phyloP scores from a whole-genome alignment of 2,797 vertebrate species.

The Onychomys leucogaster region DNA sequence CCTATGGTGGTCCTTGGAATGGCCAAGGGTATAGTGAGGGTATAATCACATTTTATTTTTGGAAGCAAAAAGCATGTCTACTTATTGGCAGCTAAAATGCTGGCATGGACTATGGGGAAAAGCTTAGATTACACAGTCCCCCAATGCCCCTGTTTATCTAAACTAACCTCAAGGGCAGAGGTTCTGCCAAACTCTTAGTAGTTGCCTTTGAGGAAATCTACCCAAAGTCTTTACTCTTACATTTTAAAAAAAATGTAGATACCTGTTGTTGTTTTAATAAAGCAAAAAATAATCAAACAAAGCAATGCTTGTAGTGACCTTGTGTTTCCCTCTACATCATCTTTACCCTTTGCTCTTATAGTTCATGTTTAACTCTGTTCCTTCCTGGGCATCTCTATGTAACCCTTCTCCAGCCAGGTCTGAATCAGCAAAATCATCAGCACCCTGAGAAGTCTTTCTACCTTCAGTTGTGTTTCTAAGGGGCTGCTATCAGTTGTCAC shows the following conservation, averaged over 20 bases:
- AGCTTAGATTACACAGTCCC: conserved; percentile 80
- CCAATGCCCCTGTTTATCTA: conserved; percentile 80
- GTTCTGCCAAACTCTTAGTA: conserved; percentile 65
- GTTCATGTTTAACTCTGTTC: not conserved
- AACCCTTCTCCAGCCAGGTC: not conserved
- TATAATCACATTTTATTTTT: conserved; percentile 89
- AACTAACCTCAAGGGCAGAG: conserved; percentile 64
- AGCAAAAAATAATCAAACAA: conserved; percentile 55
- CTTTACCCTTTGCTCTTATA: not conserved
- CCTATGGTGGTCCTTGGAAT: conserved; percentile 79
- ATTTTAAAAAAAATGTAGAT: conserved; percentile 69
- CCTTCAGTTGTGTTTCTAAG: conserved; percentile 58
- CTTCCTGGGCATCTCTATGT: conserved; percentile 39
- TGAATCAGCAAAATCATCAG: not conserved
- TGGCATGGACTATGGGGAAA: conserved; percentile 72
- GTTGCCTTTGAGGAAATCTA: conserved; percentile 80
- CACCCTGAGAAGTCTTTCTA: not conserved
- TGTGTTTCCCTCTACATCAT: not conserved
- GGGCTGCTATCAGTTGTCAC: not conserved
- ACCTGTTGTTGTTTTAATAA: not conserved
- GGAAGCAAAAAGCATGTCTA: conserved; percentile 81
- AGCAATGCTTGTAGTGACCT: conserved; percentile 60
- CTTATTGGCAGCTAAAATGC: conserved; percentile 82
- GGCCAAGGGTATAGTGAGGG: conserved; percentile 83
- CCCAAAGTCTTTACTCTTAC: conserved; percentile 68